phyloP scores from a whole-genome alignment of 2,888 invertebrate genomes.

The Vannuccia rotundouncinata region DNA sequence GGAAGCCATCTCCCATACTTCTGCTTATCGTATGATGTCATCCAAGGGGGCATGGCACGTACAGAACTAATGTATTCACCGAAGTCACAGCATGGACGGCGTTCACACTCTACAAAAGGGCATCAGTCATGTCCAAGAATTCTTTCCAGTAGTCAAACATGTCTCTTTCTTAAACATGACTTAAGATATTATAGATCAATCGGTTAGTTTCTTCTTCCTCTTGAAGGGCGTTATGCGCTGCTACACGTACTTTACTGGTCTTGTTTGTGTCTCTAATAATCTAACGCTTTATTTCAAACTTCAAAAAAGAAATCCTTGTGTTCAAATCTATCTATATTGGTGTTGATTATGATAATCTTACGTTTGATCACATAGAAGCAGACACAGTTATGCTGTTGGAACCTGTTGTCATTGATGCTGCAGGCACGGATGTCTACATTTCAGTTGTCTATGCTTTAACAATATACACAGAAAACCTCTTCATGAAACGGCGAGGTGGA shows the following conservation, averaged over 20 bases:
- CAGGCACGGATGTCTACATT: too few species aligned
- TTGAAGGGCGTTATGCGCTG: neutral
- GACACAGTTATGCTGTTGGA: too few species aligned
- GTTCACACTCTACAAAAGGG: neutral
- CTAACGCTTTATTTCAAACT: too few species aligned
- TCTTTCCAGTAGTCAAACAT: neutral
- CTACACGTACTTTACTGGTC: neutral
- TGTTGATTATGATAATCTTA: too few species aligned
- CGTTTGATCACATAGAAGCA: too few species aligned
- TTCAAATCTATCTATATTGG: too few species aligned
- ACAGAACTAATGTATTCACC: neutral
- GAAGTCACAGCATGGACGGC: neutral
- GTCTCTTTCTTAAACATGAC: neutral
- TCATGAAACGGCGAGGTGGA: too few species aligned
- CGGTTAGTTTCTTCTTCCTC: neutral
- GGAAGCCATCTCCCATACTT: neutral
- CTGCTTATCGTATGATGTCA: neutral
- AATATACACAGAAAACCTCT: too few species aligned
- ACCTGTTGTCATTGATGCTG: too few species aligned
- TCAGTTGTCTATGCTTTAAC: too few species aligned
- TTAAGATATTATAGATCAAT: neutral
- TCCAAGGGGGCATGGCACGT: neutral
- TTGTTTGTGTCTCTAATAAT: neutral
- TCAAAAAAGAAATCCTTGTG: too few species aligned
- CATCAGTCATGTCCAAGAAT: neutral